Percentiles rank a stretch among this genome's conserved stretches.
These are phyloP conservation scores for Dasyornis broadbenti DNA, from an alignment of 2,113 vertebrate genomes.

Conservation along the genomic window DNA sequence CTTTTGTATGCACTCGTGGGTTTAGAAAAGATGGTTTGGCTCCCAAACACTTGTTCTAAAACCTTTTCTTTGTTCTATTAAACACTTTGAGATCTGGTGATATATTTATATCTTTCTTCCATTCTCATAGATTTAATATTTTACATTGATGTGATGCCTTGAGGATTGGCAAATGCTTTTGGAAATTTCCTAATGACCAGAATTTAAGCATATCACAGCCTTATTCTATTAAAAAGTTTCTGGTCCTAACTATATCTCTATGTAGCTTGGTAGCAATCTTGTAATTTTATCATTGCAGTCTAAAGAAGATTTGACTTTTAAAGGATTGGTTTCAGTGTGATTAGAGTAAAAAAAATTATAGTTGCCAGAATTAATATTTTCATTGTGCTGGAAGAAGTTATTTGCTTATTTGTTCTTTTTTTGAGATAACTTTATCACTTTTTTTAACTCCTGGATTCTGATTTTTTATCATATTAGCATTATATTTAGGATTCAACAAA, in stretches of 20 bases:
- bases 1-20: rapidly evolving
- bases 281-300: not conserved
- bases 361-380: not conserved
- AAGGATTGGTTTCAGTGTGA: not conserved
- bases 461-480: not conserved
- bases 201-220: not conserved
- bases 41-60: not conserved
- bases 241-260: not conserved
- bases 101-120: not conserved
- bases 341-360: not conserved
- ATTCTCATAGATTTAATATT: not conserved
- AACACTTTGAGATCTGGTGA: not conserved
- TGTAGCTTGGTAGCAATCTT: not conserved
- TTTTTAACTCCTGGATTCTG: not conserved
- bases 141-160: not conserved
- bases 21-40: not conserved
- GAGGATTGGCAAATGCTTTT: not conserved
- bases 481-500: not conserved
- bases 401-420: not conserved
- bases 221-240: not conserved
- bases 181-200: not conserved
- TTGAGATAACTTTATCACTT: not conserved
- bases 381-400: not conserved
- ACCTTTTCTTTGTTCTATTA: not conserved
- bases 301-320: not conserved